phyloP scores from a whole-genome alignment of 1,140 invertebrate species.

The Drosophila ercepeae region DNA sequence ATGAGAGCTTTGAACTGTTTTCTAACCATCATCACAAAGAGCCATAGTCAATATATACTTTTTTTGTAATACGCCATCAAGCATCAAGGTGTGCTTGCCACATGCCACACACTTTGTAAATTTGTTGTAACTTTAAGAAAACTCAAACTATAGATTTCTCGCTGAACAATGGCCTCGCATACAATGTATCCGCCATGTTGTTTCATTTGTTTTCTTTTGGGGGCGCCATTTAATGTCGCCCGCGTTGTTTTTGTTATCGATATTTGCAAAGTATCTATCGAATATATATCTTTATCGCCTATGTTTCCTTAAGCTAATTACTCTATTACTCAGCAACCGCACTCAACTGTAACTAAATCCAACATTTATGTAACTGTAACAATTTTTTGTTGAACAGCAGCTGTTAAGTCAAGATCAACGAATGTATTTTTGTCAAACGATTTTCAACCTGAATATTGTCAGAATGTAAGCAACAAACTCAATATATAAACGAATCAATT shows the following conservation, averaged over 20 bases:
- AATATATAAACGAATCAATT: slow-evolving; percentile 22
- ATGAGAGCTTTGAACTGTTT: slow-evolving; percentile 25
- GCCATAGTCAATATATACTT: slow-evolving; percentile 20
- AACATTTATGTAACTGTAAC: slow-evolving; percentile 58
- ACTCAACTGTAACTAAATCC: slow-evolving; percentile 54
- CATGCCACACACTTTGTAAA: slow-evolving; percentile 49
- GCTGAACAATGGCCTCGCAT: slow-evolving; percentile 71
- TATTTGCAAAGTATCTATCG: slow-evolving; percentile 47
- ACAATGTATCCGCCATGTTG: slow-evolving; percentile 45
- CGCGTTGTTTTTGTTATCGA: slow-evolving; percentile 73
- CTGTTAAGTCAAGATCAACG: slow-evolving; percentile 56
- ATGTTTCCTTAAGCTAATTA: slow-evolving; percentile 55
- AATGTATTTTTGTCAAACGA: slow-evolving; percentile 63
- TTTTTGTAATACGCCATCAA: slow-evolving; percentile 2
- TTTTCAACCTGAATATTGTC: slow-evolving; percentile 35
- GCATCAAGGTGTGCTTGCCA: neutral
- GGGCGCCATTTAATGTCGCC: slow-evolving; percentile 35
- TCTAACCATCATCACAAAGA: neutral
- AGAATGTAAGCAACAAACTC: slow-evolving; percentile 33
- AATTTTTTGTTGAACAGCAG: slow-evolving; percentile 77
- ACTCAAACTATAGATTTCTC: slow-evolving; percentile 39
- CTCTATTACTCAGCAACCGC: slow-evolving; percentile 33
- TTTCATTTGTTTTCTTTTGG: slow-evolving; percentile 59
- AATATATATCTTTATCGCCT: slow-evolving; percentile 47
- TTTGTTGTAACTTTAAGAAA: slow-evolving; percentile 48